These are phyloP conservation scores for Orthosia cruda DNA, from an alignment of 2,888 invertebrate genomes.

Conservation along the genomic window DNA sequence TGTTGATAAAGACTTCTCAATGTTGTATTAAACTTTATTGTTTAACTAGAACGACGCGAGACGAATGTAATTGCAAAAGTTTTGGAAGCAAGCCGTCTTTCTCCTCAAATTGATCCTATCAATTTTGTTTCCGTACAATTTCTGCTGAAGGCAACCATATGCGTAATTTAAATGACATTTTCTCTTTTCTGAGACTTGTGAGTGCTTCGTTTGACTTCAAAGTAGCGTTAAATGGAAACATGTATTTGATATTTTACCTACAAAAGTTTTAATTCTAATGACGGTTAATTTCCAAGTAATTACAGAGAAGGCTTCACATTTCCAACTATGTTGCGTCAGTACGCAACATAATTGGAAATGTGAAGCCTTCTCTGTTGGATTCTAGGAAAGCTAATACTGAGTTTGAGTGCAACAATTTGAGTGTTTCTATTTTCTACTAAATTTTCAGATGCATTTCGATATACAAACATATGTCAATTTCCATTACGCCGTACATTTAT, in stretches of 20 bases:
- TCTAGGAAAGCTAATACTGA: conserved; percentile 1
- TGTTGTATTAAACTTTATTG: conserved; percentile 58
- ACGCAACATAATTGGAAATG: no score
- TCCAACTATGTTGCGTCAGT: neutral
- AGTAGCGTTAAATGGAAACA: conserved; percentile 18
- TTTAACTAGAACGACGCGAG: conserved; percentile 47
- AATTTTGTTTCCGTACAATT: conserved; percentile 57
- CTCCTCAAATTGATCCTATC: conserved; percentile 60
- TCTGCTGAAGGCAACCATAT: conserved; percentile 43
- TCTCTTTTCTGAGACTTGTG: conserved; percentile 14
- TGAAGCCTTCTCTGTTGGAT: no score
- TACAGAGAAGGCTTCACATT: neutral
- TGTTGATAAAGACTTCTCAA: conserved; percentile 40
- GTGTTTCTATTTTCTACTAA: neutral
- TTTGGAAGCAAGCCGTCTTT: conserved; percentile 50
- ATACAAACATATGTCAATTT: no score
- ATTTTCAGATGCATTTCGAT: neutral
- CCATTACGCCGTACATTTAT: neutral
- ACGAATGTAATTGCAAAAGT: conserved; percentile 66
- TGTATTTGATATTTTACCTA: neutral
- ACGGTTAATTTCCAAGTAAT: neutral
- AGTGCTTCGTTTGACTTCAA: conserved; percentile 35
- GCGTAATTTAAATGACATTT: conserved; percentile 52
- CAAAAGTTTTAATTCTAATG: neutral
- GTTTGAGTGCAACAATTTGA: neutral